Conservation (phyloP, 2,888 invertebrate genomes). For the Cheiracanthium punctorium region DNA sequence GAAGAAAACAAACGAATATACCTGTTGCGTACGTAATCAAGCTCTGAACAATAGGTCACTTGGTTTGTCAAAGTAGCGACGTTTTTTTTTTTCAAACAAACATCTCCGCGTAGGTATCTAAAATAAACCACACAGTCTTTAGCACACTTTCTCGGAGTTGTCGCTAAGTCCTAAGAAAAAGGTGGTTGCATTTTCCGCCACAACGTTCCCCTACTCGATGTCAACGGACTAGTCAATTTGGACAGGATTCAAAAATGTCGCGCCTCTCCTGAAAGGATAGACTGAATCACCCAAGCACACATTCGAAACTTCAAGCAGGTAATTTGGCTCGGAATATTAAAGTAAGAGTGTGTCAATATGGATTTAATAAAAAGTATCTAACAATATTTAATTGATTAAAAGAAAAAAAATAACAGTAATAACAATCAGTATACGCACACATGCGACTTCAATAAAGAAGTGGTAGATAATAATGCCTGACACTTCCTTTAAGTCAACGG, state of each 20-base stretch:
- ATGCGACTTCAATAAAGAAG: no score
- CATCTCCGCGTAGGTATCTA: neutral
- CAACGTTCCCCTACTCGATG: neutral
- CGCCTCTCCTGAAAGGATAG: neutral
- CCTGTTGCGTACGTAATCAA: neutral
- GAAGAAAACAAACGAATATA: neutral
- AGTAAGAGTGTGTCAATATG: no score
- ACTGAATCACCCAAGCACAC: neutral
- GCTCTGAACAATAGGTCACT: neutral
- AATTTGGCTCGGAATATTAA: no score
- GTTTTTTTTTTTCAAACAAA: neutral
- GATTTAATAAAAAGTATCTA: no score
- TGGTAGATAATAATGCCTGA: no score
- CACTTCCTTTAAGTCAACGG: no score
- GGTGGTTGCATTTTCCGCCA: neutral
- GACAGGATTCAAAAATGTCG: slow-evolving; percentile 3
- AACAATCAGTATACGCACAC: no score
- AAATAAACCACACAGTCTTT: neutral
- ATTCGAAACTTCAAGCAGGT: no score
- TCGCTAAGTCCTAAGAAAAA: neutral
- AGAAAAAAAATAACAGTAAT: no score
- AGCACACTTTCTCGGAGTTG: neutral
- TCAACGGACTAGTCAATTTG: slow-evolving; percentile 25
- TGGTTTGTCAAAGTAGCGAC: neutral
- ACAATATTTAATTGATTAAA: no score